These are phyloP conservation scores for Vulpes ferrilata DNA, from an alignment of 2,113 vertebrate genomes.

Conservation along the genomic window DNA sequence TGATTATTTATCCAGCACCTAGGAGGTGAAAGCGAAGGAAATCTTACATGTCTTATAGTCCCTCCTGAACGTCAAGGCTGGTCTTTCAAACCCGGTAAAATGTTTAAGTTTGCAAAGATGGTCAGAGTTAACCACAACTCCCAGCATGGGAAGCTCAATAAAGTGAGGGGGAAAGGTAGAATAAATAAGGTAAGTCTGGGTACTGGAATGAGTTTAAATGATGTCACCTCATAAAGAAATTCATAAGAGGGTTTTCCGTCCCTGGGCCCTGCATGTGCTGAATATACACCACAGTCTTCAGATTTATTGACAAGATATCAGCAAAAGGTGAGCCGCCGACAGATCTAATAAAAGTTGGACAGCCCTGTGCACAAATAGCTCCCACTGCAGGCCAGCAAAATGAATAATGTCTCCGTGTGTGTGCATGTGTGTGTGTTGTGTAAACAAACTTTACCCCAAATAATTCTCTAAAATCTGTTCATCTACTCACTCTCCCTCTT, in stretches of 20 bases:
- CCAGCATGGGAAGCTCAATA: not conserved
- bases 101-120: conserved; percentile 14
- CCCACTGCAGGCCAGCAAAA: conserved; percentile 42
- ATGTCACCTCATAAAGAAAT: not conserved
- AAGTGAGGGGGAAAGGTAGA: not conserved
- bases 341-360: conserved; percentile 65
- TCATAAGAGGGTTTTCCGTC: not conserved
- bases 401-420: conserved; percentile 20
- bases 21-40: not conserved
- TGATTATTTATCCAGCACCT: not conserved
- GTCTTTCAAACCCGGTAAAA: not conserved
- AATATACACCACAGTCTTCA: conserved; percentile 22
- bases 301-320: conserved; percentile 72
- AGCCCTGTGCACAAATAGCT: conserved; percentile 28
- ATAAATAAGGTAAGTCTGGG: not conserved
- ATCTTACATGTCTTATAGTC: not conserved
- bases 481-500: conserved; percentile 59
- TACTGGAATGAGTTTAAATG: not conserved
- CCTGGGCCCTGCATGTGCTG: not conserved
- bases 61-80: not conserved
- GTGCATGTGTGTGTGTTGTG: not conserved
- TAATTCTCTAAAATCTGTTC: conserved; percentile 71
- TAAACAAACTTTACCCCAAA: conserved; percentile 73
- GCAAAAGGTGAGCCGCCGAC: conserved; percentile 45
- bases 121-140: not conserved